phyloP scores from a whole-genome alignment of 2,797 vertebrate genomes.

The Poecile montanus region DNA sequence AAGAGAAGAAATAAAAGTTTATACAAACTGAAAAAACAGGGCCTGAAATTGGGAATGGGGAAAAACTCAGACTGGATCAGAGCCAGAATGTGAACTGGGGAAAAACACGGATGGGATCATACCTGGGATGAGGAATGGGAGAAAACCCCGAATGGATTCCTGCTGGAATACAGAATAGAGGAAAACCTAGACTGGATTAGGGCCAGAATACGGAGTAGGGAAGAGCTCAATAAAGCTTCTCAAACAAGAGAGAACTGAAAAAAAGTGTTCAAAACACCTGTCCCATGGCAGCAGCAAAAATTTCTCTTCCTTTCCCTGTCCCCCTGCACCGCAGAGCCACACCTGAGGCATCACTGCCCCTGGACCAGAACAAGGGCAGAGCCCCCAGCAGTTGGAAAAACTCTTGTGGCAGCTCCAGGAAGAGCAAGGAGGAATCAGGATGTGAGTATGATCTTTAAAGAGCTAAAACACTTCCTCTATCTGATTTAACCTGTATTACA shows the following conservation, averaged over 20 bases:
- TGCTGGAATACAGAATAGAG: too few relatives aligned
- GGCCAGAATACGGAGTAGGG: accelerated
- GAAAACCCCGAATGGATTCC: too few relatives aligned
- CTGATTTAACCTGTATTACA: background rate
- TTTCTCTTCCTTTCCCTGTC: background rate
- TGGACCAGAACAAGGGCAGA: accelerated
- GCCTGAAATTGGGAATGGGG: accelerated
- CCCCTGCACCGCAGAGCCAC: background rate
- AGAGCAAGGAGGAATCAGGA: background rate
- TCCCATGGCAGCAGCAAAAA: background rate
- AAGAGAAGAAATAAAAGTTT: background rate
- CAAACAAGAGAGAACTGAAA: background rate
- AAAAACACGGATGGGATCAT: too few relatives aligned
- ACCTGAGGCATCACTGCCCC: accelerated
- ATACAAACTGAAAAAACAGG: background rate
- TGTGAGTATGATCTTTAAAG: background rate
- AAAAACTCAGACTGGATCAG: background rate
- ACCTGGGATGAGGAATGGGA: background rate
- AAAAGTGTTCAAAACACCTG: background rate
- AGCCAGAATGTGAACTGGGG: too few relatives aligned
- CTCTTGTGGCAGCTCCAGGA: background rate
- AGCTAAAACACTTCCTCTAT: background rate
- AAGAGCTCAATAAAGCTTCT: background rate
- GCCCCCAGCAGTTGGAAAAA: background rate
- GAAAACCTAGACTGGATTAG: background rate